Evolutionary conservation across 1,140 invertebrate genomes (phyloP).

Genomic region (Euglossa dilemma): DNA sequence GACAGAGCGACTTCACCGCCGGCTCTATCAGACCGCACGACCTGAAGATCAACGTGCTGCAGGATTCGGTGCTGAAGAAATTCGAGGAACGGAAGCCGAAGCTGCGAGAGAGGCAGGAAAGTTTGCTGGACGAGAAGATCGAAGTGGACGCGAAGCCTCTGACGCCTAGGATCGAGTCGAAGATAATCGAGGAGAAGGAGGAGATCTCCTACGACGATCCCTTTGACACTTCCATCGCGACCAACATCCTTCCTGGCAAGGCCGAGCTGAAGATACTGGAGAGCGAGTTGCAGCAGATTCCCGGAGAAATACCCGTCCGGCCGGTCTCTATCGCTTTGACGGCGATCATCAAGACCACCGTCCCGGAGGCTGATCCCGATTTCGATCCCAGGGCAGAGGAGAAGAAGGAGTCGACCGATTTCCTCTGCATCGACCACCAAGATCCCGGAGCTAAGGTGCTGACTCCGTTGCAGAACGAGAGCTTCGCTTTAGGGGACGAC

Average conservation of each 20-base stretch:
- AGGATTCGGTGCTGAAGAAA: conserved; percentile 49
- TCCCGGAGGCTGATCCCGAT: conserved; percentile 70
- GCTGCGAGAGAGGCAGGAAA: conserved; percentile 69
- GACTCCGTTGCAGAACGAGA: conserved; percentile 76
- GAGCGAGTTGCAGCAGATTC: conserved; percentile 85
- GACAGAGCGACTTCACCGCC: conserved; percentile 70
- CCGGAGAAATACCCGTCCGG: conserved; percentile 62
- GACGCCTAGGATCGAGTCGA: conserved; percentile 84
- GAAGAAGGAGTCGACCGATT: conserved; percentile 68
- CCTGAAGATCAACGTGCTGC: conserved; percentile 53
- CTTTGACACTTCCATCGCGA: conserved; percentile 91
- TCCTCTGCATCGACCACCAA: conserved; percentile 72
- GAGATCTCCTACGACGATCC: conserved; percentile 85
- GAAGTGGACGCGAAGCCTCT: conserved; percentile 86
- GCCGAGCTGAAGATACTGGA: conserved; percentile 90
- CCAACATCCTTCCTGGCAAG: conserved; percentile 88
- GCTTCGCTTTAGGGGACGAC: conserved; percentile 75
- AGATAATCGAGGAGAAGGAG: conserved; percentile 74
- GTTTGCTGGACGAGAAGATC: conserved; percentile 83
- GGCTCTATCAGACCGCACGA: conserved; percentile 50
- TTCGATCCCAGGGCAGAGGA: conserved; percentile 76
- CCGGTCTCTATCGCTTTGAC: conserved; percentile 67
- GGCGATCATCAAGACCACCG: conserved; percentile 29
- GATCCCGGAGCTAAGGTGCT: conserved; percentile 77
- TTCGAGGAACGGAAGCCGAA: conserved; percentile 47